A percentile compares a stretch with the other conserved stretches of the same genome.
These are phyloP conservation scores for Minunthozetes semirufus DNA, from an alignment of 2,888 invertebrate species.

Conservation along the genomic window DNA sequence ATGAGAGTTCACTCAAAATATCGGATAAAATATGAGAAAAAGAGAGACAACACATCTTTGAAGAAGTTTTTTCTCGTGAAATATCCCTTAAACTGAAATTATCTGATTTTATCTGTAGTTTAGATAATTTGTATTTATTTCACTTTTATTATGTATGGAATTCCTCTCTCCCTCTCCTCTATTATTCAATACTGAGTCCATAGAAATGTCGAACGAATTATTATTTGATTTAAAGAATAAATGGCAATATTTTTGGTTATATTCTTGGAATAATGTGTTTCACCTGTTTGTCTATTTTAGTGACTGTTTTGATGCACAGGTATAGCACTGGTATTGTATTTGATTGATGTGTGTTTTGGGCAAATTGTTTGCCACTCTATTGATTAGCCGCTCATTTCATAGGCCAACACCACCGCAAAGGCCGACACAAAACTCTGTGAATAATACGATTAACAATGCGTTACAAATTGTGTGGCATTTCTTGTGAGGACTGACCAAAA, in stretches of 20 bases:
- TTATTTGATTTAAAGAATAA: no score
- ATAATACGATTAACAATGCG: slow-evolving; percentile 7
- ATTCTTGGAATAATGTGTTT: no score
- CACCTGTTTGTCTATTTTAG: no score
- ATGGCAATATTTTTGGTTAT: no score
- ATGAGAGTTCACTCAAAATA: neutral
- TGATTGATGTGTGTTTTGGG: slow-evolving; percentile 1
- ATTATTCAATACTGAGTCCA: no score
- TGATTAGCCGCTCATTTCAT: neutral
- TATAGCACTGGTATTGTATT: neutral
- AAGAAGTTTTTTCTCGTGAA: slow-evolving; percentile 3
- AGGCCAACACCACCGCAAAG: neutral
- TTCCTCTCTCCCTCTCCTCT: no score
- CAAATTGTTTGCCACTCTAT: neutral
- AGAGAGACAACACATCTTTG: neutral
- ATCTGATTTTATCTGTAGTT: neutral
- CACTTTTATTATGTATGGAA: no score
- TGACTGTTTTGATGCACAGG: slow-evolving; percentile 2
- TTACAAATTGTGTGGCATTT: slow-evolving; percentile 3
- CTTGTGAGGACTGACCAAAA: neutral
- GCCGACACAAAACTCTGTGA: neutral
- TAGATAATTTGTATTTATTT: neutral
- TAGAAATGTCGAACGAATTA: no score
- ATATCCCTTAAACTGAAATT: neutral
- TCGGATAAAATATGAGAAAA: neutral